Base-by-base conservation (phyloP, 23 tunicate species). In the Styela plicata region DNA sequence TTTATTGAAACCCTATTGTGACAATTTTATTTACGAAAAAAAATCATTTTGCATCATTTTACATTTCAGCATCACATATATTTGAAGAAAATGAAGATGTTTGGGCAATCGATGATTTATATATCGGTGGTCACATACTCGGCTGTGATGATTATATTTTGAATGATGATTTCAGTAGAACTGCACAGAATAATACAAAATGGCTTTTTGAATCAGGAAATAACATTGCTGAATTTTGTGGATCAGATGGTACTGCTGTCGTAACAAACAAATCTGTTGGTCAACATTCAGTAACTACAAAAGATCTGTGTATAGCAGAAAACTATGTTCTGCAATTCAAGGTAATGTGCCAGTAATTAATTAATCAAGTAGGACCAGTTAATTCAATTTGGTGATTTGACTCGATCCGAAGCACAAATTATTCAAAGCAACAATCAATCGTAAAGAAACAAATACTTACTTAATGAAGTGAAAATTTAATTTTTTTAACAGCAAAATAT, bases 261-360 rank as follows among this genome's bases (percentile, higher is more conserved):
- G 83, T 89, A 62, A 30, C 36, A 17, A 33, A 44, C 13, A 5
- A 32, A n/a, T 24, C 28, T n/a, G 29, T 74, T 1, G 89, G 89
- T 20, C 78, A 89, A 69, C 86, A 67, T 65, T 80, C 89, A 10
- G 33, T 85, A 1, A 80, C 79, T 24, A 83, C 89, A 67, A 80
- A 74, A 63, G 91, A 91, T 62, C 52, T 91, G 63, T 91, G 91
- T 79, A 63, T 91, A 53, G 73, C 78, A 21, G 78, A 83, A 18
- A 68, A 87, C 63, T 91, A 83, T 74, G 89, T 91, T 80, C 79
- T 91, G 57, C 87, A 86, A 74, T 91, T 91, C 65, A 78, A 91
- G 69, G 97, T 91, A n/a, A 79, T n/a, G n/a, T n/a, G n/a, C n/a
- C n/a, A n/a, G n/a, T n/a, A n/a, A n/a, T n/a, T n/a, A n/a, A n/a